Base-by-base conservation (phyloP, 2,797 vertebrate genomes). In the Capromys pilorides region DNA sequence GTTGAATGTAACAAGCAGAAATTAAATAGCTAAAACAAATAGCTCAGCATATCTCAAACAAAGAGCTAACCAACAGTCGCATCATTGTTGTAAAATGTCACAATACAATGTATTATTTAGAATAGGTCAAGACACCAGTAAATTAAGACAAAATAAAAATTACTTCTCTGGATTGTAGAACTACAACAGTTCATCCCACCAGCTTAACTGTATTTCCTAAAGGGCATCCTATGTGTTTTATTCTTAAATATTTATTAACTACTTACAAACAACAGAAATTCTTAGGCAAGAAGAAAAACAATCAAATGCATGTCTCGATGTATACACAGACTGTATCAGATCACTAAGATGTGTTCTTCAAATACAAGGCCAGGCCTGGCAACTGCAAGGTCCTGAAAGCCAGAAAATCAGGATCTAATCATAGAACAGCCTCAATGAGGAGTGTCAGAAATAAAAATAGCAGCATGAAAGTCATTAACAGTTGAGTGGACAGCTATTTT, bases 41-140 rank as follows among this genome's bases (percentile, higher is more conserved):
- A 86, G 75, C 51, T 59, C 69, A 79, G 84, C 39, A 92, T 57
- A 88, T 71, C 16, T 28, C 85, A 59, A 88, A 94, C 33, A 91
- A 26, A 79, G 3, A 92, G 66, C 13, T 93, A 22, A 22, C 2
- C 5, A 81, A 87, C 95, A 95, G 85, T 71, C 95, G 94, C 66
- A 88, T 61, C 6, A 86, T 62, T 94, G 51, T 39, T 57, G 54
- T 67, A 95, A 93, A 95, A 80, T 3, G 41, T 39, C 45, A 79
- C 26, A 86, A 0, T 22, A 86, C 73, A 77, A 80, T 54, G 92
- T 57, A 93, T 16, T 39, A 21, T 78, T 11, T 0, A 0, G 39
- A 39, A 79, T 13, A 85, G 28, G 64, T 75, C 24, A 75, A 31
- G 26, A 28, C 39, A 86, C 41, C 61, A 69, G 39, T 62, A 94